phyloP scores from a whole-genome alignment of 1,140 invertebrate species.

The Drosophila ogumai region DNA sequence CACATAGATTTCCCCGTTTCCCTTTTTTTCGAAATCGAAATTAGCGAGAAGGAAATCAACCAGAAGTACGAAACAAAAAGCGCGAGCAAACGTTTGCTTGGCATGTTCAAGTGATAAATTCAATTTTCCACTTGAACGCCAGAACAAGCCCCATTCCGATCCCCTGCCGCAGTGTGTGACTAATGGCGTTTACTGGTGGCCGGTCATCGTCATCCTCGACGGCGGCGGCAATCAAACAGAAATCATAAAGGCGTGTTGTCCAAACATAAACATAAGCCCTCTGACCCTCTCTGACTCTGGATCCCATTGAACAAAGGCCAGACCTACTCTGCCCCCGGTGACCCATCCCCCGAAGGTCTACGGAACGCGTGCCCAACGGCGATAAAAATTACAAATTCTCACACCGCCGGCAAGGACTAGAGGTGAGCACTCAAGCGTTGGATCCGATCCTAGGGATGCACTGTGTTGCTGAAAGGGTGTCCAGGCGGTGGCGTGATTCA shows the following conservation, averaged over 20 bases:
- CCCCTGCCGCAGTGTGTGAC: conserved; percentile 57
- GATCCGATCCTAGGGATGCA: conserved; percentile 35
- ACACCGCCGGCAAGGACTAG: conserved; percentile 30
- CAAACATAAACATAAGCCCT: conserved; percentile 70
- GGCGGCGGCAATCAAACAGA: conserved; percentile 76
- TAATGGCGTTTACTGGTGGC: conserved; percentile 72
- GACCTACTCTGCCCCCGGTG: not conserved
- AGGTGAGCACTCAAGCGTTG: conserved; percentile 35
- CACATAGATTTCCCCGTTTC: conserved; percentile 67
- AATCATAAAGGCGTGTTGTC: conserved; percentile 82
- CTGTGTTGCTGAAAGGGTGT: conserved; percentile 17
- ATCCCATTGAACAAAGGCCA: conserved; percentile 61
- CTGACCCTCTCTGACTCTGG: not conserved
- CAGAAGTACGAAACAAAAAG: conserved; percentile 24
- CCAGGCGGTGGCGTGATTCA: conserved; percentile 50
- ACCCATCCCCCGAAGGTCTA: not conserved
- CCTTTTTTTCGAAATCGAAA: conserved; percentile 39
- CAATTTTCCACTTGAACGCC: conserved; percentile 82
- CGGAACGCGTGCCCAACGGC: conserved; percentile 58
- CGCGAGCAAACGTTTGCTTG: conserved; percentile 54
- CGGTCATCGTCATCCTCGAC: conserved; percentile 30
- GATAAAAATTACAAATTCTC: conserved; percentile 76
- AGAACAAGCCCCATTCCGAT: conserved; percentile 14
- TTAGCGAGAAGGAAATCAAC: conserved; percentile 47
- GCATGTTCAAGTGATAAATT: conserved; percentile 83